Evolutionary conservation across 2,888 invertebrate species (phyloP).

Genomic region (Halictus ligatus): DNA sequence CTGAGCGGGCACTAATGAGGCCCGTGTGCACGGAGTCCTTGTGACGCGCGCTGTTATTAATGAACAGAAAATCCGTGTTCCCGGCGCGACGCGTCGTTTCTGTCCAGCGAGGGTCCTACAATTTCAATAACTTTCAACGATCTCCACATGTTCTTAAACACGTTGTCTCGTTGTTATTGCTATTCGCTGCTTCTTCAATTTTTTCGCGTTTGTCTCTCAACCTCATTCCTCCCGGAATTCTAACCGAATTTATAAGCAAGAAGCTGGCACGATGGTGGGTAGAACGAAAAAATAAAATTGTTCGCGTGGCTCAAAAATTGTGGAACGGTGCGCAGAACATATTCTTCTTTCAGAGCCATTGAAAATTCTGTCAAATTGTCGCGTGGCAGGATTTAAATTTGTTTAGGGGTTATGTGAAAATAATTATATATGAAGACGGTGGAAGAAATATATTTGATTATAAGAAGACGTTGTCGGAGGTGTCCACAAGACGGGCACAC

Average conservation of each 20-base stretch:
- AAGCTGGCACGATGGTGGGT: too few species aligned
- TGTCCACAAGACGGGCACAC: too few species aligned
- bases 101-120: background rate
- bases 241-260: too few species aligned
- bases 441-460: too few species aligned
- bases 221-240: too few species aligned
- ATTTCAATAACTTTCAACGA: background rate
- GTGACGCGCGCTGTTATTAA: background rate
- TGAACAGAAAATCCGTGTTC: constrained; percentile 1
- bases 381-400: background rate
- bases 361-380: background rate
- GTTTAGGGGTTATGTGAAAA: too few species aligned
- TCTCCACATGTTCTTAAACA: background rate
- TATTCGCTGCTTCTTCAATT: too few species aligned
- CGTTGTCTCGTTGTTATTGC: background rate
- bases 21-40: background rate
- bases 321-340: too few species aligned
- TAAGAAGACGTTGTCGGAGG: too few species aligned
- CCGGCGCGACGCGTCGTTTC: background rate
- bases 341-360: background rate
- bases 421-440: too few species aligned
- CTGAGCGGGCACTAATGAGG: background rate
- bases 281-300: background rate
- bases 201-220: too few species aligned
- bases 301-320: background rate